phyloP scores from a whole-genome alignment of 2,888 invertebrate genomes.

The Nephrocerus scutellatus region DNA sequence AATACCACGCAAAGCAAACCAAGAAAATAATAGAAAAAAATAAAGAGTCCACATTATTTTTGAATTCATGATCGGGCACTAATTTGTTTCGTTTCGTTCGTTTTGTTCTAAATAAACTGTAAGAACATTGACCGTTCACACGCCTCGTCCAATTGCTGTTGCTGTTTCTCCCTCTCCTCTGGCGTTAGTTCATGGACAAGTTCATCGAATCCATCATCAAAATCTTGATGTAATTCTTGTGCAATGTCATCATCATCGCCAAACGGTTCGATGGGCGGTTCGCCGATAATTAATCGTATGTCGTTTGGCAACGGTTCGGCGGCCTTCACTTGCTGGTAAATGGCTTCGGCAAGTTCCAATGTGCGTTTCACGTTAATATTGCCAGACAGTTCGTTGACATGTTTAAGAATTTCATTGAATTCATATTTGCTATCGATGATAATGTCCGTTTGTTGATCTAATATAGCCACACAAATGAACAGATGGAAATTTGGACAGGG shows the following conservation, averaged over 20 bases:
- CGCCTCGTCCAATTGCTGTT: conserved; percentile 45
- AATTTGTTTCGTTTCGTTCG: conserved; percentile 7
- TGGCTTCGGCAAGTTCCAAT: conserved; percentile 82
- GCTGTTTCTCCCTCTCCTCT: conserved; percentile 39
- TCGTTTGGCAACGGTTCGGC: conserved; percentile 64
- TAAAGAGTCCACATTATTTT: too few relatives aligned
- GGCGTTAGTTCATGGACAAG: conserved; percentile 34
- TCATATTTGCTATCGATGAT: conserved; percentile 90
- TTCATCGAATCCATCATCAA: conserved; percentile 44
- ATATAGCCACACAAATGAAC: conserved; percentile 84
- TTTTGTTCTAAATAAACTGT: conserved; percentile 30
- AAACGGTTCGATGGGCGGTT: conserved; percentile 38
- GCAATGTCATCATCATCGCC: conserved; percentile 20
- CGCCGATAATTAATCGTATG: conserved; percentile 65
- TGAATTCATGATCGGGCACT: too few relatives aligned
- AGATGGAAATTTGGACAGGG: conserved; percentile 95
- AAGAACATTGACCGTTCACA: conserved; percentile 43
- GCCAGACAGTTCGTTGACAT: conserved; percentile 90
- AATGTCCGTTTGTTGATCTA: conserved; percentile 79
- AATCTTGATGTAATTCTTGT: conserved; percentile 33
- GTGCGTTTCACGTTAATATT: conserved; percentile 76
- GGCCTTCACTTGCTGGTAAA: conserved; percentile 77
- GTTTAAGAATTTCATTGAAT: conserved; percentile 93
- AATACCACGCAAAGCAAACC: background rate
- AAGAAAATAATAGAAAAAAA: conserved; percentile 5